Conservation (phyloP, 2,888 invertebrate species). For the Pelosia muscerda region DNA sequence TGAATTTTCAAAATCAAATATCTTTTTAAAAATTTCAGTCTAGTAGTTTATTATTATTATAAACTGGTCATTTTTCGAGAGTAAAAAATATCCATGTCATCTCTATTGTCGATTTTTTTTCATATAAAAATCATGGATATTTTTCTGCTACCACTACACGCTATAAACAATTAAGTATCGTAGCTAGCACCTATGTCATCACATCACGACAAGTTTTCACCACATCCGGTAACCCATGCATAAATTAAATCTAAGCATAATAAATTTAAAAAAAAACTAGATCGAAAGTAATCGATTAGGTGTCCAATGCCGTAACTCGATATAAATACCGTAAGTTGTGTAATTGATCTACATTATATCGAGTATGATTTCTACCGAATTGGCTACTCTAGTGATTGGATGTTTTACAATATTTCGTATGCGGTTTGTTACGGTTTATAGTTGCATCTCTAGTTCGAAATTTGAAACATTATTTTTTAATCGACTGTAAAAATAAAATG, state of each 20-base stretch:
- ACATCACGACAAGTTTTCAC: constrained; percentile 63
- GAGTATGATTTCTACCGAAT: constrained; percentile 48
- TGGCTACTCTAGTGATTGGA: constrained; percentile 39
- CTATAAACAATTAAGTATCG: constrained; percentile 47
- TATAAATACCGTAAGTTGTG: constrained; percentile 57
- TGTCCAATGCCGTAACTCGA: constrained; percentile 58
- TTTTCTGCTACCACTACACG: constrained; percentile 26
- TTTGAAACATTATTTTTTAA: constrained; percentile 18
- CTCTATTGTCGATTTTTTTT: not conserved
- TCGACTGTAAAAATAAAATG: constrained; percentile 39
- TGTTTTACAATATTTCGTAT: constrained; percentile 43
- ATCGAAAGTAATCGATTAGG: constrained; percentile 63
- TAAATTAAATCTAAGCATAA: constrained; percentile 60
- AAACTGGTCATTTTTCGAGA: too few relatives aligned
- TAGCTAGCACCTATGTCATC: constrained; percentile 52
- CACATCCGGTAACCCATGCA: constrained; percentile 67
- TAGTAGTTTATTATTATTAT: too few relatives aligned
- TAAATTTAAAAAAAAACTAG: constrained; percentile 60
- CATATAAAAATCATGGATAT: not conserved
- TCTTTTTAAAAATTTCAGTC: too few relatives aligned
- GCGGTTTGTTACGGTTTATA: constrained; percentile 31
- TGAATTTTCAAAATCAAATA: too few relatives aligned
- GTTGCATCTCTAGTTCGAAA: constrained; percentile 21
- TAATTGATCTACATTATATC: constrained; percentile 59
- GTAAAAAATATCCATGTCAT: too few relatives aligned